Conservation (phyloP, 2,797 vertebrate species). For the Petrocephalus sullivani region DNA sequence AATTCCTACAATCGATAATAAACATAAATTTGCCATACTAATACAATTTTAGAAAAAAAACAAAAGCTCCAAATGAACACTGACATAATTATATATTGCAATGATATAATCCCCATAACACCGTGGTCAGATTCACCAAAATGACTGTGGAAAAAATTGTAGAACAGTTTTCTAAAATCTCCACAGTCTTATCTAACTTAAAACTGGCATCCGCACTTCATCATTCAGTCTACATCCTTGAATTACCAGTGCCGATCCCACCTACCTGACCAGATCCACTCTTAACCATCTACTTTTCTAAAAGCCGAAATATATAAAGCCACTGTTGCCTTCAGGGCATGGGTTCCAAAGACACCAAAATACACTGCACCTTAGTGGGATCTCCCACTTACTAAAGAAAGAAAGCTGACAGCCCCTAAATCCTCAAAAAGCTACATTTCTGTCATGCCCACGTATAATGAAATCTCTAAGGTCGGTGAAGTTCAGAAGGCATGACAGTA, state of each 20-base stretch:
- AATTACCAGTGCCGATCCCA: background rate
- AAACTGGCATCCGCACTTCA: background rate
- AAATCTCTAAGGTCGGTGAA: background rate
- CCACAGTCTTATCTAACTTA: background rate
- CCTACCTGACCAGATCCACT: background rate
- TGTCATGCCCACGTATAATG: background rate
- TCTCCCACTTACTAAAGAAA: background rate
- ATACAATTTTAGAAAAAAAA: constrained; percentile 14
- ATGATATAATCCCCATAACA: constrained; percentile 21
- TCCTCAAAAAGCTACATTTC: background rate
- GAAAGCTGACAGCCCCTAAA: background rate
- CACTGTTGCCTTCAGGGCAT: background rate
- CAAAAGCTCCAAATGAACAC: constrained; percentile 3
- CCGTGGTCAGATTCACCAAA: background rate
- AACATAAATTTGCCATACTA: background rate
- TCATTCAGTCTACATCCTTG: background rate
- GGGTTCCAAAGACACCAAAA: background rate
- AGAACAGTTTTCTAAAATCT: background rate
- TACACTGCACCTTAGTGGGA: background rate
- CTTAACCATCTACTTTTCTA: background rate
- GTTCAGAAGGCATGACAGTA: background rate
- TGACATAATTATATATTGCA: constrained; percentile 25
- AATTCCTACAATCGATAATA: background rate
- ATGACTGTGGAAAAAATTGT: constrained; percentile 11
- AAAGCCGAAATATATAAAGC: background rate